Percentiles rank a stretch among this genome's conserved stretches.
These are phyloP conservation scores for Diaperis boleti DNA, from an alignment of 2,888 invertebrate genomes.

Conservation along the genomic window DNA sequence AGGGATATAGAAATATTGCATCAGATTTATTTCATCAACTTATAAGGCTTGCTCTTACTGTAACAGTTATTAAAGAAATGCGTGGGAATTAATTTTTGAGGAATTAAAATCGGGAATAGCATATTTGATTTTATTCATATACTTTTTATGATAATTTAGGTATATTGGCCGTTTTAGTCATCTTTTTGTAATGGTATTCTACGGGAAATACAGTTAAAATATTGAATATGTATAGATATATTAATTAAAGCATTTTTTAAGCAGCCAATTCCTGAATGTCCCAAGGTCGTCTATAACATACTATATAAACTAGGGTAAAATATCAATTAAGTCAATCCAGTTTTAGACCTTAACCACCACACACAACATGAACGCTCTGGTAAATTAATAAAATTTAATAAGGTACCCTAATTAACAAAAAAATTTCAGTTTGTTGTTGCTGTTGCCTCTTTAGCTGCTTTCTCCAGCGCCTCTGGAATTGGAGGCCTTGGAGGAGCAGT, in stretches of 20 bases:
- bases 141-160: too few relatives aligned
- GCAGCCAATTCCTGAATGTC: constrained; percentile 37
- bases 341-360: constrained; percentile 38
- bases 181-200: constrained; percentile 25
- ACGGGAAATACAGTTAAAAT: constrained; percentile 20
- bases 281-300: constrained; percentile 46
- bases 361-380: constrained; percentile 48
- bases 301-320: constrained; percentile 45
- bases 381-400: constrained; percentile 32
- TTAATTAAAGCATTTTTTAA: constrained; percentile 38
- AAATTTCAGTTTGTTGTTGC: constrained; percentile 45
- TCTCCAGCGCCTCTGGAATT: constrained; percentile 43
- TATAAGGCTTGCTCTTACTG: not conserved
- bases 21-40: not conserved
- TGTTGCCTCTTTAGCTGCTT: constrained; percentile 47
- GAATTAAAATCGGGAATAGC: too few relatives aligned
- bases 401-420: not conserved
- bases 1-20: not conserved
- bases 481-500: constrained; percentile 31
- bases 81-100: too few relatives aligned
- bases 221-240: constrained; percentile 24
- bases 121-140: too few relatives aligned
- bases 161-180: too few relatives aligned
- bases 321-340: constrained; percentile 22
- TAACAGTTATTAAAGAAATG: too few relatives aligned